A percentile compares a stretch with the other conserved stretches of the same genome.
phyloP scores from a whole-genome alignment of 2,797 vertebrate genomes.

The Pygocentrus nattereri region DNA sequence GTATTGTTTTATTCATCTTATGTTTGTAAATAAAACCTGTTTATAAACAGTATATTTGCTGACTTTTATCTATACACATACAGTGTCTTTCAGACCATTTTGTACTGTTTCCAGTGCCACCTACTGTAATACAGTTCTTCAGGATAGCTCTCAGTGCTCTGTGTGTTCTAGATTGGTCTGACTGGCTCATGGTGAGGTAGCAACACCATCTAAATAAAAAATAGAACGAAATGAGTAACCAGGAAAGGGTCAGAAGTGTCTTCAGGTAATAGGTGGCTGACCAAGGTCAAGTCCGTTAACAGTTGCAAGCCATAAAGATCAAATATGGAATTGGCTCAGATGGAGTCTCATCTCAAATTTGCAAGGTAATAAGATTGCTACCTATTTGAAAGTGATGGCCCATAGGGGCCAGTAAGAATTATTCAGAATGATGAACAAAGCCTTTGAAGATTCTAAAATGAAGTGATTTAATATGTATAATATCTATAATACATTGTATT shows the following conservation, averaged over 20 bases:
- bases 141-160: neutral
- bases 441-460: too few species aligned
- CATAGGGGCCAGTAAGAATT: neutral
- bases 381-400: neutral
- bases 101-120: neutral
- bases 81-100: neutral
- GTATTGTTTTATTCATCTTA: constrained; percentile 80
- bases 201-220: neutral
- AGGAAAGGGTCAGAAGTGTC: constrained; percentile 6
- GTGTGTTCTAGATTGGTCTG: neutral
- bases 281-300: constrained; percentile 1
- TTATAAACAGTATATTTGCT: constrained; percentile 31
- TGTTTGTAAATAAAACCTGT: constrained; percentile 90
- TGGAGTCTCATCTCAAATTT: neutral
- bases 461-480: too few species aligned
- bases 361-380: constrained; percentile 21
- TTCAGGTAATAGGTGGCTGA: neutral
- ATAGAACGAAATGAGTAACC: neutral
- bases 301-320: neutral
- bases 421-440: too few species aligned
- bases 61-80: neutral
- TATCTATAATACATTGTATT: too few species aligned
- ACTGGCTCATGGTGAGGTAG: neutral
- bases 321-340: neutral
- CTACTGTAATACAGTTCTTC: neutral